Evolutionary conservation across 2,797 vertebrate genomes (phyloP).

Genomic region (Lacerta agilis): DNA sequence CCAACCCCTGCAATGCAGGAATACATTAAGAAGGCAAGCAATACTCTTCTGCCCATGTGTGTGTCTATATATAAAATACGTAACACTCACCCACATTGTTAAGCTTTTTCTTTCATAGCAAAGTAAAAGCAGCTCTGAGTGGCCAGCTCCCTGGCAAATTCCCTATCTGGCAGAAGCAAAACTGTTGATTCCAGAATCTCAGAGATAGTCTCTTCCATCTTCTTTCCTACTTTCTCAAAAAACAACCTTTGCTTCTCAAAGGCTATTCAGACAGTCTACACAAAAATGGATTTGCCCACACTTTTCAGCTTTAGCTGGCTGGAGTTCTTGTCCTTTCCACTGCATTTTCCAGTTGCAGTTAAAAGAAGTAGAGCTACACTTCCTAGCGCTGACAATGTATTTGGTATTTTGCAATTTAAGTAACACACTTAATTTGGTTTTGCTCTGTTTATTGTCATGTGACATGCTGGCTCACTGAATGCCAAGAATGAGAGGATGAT

Average conservation of each 20-base stretch:
- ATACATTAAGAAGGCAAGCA: no score
- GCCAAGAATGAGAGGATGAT: not conserved
- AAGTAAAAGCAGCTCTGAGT: no score
- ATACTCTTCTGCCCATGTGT: no score
- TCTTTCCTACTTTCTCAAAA: not conserved
- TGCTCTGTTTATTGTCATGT: not conserved
- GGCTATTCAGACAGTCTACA: not conserved
- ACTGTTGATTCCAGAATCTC: not conserved
- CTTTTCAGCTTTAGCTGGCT: not conserved
- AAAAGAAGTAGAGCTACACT: not conserved
- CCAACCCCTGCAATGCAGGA: no score
- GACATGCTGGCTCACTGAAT: not conserved
- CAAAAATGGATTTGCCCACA: not conserved
- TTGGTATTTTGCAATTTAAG: constrained; percentile 4
- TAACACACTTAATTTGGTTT: constrained; percentile 19
- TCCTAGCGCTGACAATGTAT: constrained; percentile 3
- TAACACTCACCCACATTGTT: no score
- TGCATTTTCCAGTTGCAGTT: not conserved
- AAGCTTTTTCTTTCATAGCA: no score
- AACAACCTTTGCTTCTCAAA: not conserved
- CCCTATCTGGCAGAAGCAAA: not conserved
- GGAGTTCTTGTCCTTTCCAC: not conserved
- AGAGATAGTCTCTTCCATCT: not conserved
- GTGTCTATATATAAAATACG: no score
- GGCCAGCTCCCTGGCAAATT: not conserved